Conservation (phyloP, 2,113 vertebrate species). For the Mesembrinibis cayennensis region DNA sequence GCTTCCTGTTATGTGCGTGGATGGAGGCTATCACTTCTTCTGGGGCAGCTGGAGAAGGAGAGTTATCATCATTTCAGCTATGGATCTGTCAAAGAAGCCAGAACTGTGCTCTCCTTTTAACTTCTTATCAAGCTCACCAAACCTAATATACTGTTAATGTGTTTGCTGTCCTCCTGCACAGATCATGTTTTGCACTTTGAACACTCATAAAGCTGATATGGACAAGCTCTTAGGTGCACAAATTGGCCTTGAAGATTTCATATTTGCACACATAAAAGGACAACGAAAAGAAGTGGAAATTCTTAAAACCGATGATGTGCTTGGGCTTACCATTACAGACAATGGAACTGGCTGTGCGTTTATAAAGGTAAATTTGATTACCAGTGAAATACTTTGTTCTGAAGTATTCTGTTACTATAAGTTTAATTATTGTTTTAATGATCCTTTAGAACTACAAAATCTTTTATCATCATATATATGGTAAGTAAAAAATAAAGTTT, state of each 20-base stretch:
- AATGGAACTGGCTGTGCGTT: constrained; percentile 91
- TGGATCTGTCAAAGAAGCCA: background rate
- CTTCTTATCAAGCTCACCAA: background rate
- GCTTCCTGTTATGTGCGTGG: background rate
- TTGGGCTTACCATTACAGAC: constrained; percentile 96
- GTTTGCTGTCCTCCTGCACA: constrained; percentile 60
- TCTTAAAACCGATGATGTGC: constrained; percentile 86
- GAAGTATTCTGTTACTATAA: background rate
- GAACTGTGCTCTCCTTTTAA: background rate
- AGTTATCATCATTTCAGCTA: background rate
- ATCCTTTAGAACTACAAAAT: background rate
- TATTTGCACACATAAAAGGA: constrained; percentile 94
- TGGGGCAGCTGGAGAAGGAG: background rate
- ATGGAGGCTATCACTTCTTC: background rate
- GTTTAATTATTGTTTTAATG: background rate
- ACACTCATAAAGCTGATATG: constrained; percentile 96
- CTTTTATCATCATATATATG: background rate
- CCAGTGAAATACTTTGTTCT: background rate
- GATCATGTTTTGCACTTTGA: constrained; percentile 97
- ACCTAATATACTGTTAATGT: background rate
- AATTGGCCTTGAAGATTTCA: constrained; percentile 95
- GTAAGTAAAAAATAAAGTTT: background rate
- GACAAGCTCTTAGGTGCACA: constrained; percentile 91
- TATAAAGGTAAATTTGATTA: constrained; percentile 85
- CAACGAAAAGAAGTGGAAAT: constrained; percentile 90